Evolutionary conservation across 2,113 vertebrate genomes (phyloP), one percentile per base, ranked within the genome.

Genomic region (Cairina moschata): DNA sequence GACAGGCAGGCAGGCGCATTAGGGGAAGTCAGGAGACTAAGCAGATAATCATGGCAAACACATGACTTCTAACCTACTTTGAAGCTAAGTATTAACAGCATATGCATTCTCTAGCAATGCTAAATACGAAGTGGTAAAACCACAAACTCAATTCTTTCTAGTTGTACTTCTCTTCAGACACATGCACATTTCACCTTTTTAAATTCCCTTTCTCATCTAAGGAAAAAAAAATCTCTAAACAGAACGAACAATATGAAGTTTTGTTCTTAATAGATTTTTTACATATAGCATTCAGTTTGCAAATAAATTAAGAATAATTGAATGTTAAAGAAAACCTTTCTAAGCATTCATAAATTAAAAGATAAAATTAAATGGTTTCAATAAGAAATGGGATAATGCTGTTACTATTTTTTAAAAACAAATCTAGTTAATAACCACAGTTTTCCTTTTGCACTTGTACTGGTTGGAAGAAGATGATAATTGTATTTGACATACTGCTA

Each of bases 1-100:
- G 95, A 96, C 95, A 97, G 95, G 93, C 95, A 73, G 14, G 31
- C 88, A 93, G 93, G 86, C 96, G 96, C 88, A 84, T 67, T 80
- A 96, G 93, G 89, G 95, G 93, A 95, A 96, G 93, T 93, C 74
- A 97, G 54, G 52, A 88, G 66, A 80, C 83, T 93, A 96, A 98
- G 91, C 4, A 96, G 91, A 97, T 92, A 97, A 97, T 80, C 9
- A 88, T 91, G 97, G 96, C 89, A 95, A 96, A 96, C 93, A 95
- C 92, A 97, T 95, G 89, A 96, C 78, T 84, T 96, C 94, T 96
- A 97, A 94, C 93, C 77, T 95, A 95, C 83, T 97, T 97, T 73
- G 81, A 88, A 93, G 74, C 34, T 13, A 86, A 90, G 65, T 26
- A 96, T 72, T 95, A 94, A 79, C 63, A 93, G n/a, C 82, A 83